Evolutionary conservation across 2,888 invertebrate genomes (phyloP).

Genomic region (Euclidia mi): DNA sequence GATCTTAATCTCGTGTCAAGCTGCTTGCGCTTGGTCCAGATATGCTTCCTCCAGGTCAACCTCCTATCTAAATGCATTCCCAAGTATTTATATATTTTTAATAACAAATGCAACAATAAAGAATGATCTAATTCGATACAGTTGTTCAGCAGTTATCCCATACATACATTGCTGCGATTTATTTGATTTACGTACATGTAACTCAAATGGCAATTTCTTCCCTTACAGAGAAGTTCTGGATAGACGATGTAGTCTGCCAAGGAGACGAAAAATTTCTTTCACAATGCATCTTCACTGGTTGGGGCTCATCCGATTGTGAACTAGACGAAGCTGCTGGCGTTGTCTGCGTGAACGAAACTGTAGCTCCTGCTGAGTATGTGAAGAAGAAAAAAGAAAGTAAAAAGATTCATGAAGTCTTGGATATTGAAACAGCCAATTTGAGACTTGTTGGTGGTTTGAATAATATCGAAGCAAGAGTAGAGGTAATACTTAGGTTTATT

Average conservation of each 20-base stretch:
- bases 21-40: too few relatives aligned
- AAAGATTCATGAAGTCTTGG: constrained; percentile 69
- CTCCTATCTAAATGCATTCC: too few relatives aligned
- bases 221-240: constrained; percentile 93
- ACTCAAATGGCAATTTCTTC: too few relatives aligned
- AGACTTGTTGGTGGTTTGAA: constrained; percentile 93
- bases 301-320: constrained; percentile 96
- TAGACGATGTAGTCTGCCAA: constrained; percentile 97
- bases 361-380: constrained; percentile 29
- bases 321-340: constrained; percentile 96
- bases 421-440: constrained; percentile 86
- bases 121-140: too few relatives aligned
- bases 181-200: neutral
- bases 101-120: too few relatives aligned
- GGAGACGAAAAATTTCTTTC: constrained; percentile 94
- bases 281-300: constrained; percentile 95
- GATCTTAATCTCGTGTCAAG: too few relatives aligned
- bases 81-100: too few relatives aligned
- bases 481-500: constrained; percentile 85
- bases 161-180: too few relatives aligned
- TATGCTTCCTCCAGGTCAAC: too few relatives aligned
- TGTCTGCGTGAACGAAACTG: constrained; percentile 87
- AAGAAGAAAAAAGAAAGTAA: constrained; percentile 40
- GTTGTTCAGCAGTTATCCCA: too few relatives aligned
- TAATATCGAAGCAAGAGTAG: constrained; percentile 93